These are phyloP conservation scores for Drosophila elegans DNA, from an alignment of 1,140 invertebrate genomes.

Conservation along the genomic window DNA sequence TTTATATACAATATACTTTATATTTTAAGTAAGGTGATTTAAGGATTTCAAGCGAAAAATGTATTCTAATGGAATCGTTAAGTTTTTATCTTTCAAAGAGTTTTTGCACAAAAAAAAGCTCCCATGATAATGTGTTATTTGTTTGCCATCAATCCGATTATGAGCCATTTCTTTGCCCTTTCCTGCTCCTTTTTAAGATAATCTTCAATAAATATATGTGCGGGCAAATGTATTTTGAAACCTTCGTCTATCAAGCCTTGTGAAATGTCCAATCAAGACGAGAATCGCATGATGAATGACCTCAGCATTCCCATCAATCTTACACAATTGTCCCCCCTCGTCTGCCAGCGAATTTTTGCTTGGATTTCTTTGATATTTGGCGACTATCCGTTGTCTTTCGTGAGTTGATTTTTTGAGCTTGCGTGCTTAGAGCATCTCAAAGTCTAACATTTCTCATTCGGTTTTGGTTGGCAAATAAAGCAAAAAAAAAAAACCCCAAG, in stretches of 20 bases:
- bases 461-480: slow-evolving; percentile 19
- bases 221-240: slow-evolving; percentile 27
- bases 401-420: slow-evolving; percentile 41
- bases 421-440: slow-evolving; percentile 62
- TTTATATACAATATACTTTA: background rate
- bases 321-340: slow-evolving; percentile 37
- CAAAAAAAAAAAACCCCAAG: slow-evolving; percentile 11
- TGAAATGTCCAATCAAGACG: slow-evolving; percentile 56
- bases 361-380: slow-evolving; percentile 55
- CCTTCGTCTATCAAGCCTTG: slow-evolving; percentile 35
- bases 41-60: too few relatives aligned
- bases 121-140: background rate
- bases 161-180: slow-evolving; percentile 6
- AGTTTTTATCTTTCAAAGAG: background rate
- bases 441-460: slow-evolving; percentile 53
- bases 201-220: slow-evolving; percentile 24
- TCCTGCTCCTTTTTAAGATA: slow-evolving; percentile 12
- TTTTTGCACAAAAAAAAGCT: background rate
- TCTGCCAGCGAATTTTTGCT: slow-evolving; percentile 9
- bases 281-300: slow-evolving; percentile 61
- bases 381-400: slow-evolving; percentile 42
- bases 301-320: slow-evolving; percentile 57
- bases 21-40: background rate
- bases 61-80: background rate
- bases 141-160: slow-evolving; percentile 11